phyloP scores from a whole-genome alignment of 2,113 vertebrate species.

The Stigmatopora argus region DNA sequence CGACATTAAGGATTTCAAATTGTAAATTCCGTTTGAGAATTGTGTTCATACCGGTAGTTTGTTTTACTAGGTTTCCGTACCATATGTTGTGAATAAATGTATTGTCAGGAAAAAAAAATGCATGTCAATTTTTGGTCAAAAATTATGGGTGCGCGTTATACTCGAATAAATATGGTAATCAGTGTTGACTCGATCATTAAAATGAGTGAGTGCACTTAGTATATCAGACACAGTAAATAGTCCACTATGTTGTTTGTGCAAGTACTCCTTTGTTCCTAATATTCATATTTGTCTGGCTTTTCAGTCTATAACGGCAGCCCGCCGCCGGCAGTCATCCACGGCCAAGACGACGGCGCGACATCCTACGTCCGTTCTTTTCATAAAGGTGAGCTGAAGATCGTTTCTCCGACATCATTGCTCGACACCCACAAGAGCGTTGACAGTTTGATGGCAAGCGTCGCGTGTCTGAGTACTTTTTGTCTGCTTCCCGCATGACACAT shows the following conservation, averaged over 20 bases:
- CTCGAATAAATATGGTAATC: too few species aligned
- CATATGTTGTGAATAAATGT: too few species aligned
- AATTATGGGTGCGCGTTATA: too few species aligned
- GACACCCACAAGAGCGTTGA: background rate
- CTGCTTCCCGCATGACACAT: background rate
- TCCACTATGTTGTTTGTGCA: background rate
- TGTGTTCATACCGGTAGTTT: too few species aligned
- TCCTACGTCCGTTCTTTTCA: background rate
- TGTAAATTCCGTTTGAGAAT: too few species aligned
- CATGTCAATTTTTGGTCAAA: too few species aligned
- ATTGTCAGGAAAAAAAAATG: too few species aligned
- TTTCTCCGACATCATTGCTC: background rate
- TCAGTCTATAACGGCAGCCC: background rate
- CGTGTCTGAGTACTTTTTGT: constrained; percentile 5
- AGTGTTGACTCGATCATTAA: too few species aligned
- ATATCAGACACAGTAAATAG: too few species aligned
- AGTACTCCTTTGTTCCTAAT: background rate
- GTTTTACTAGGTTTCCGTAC: too few species aligned
- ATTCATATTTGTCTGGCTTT: background rate
- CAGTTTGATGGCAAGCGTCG: constrained; percentile 18
- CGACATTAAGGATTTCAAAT: too few species aligned
- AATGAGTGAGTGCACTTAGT: too few species aligned
- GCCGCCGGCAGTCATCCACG: background rate
- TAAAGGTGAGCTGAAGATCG: background rate
- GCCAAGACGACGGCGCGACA: background rate